Evolutionary conservation across 2,113 vertebrate genomes (phyloP).

Genomic region (Larimichthys polyactis): DNA sequence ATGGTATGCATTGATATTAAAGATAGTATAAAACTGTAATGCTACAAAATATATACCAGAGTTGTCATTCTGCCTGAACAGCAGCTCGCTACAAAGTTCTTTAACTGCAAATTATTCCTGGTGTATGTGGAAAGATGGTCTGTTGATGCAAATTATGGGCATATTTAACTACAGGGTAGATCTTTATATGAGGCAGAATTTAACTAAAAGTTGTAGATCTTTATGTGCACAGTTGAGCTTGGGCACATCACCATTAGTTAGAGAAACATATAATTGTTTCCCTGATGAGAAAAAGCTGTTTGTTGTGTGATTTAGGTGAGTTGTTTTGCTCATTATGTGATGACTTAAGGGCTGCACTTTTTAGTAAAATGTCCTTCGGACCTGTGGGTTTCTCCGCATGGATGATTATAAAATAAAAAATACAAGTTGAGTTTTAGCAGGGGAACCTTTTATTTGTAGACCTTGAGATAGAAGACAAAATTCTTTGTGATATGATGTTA

Average conservation of each 20-base stretch:
- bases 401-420: neutral
- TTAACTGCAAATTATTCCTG: neutral
- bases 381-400: neutral
- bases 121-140: slow-evolving; percentile 1
- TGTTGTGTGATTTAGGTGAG: neutral
- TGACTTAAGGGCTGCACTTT: neutral
- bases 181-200: slow-evolving; percentile 1
- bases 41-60: neutral
- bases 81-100: neutral
- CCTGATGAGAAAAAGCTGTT: slow-evolving; percentile 10
- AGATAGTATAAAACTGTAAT: neutral
- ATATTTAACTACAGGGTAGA: neutral
- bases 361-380: neutral
- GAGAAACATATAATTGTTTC: slow-evolving; percentile 12
- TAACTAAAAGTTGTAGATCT: slow-evolving; percentile 14
- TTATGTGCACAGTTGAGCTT: neutral
- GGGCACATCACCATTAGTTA: neutral
- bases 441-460: neutral
- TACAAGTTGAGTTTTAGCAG: neutral
- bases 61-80: neutral
- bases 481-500: neutral
- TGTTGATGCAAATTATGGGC: slow-evolving; percentile 20
- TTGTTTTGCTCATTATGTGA: slow-evolving; percentile 7
- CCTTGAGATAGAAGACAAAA: neutral
- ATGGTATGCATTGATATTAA: neutral